Base-by-base conservation (phyloP, 2,888 invertebrate genomes). In the Uropetala carovei region DNA sequence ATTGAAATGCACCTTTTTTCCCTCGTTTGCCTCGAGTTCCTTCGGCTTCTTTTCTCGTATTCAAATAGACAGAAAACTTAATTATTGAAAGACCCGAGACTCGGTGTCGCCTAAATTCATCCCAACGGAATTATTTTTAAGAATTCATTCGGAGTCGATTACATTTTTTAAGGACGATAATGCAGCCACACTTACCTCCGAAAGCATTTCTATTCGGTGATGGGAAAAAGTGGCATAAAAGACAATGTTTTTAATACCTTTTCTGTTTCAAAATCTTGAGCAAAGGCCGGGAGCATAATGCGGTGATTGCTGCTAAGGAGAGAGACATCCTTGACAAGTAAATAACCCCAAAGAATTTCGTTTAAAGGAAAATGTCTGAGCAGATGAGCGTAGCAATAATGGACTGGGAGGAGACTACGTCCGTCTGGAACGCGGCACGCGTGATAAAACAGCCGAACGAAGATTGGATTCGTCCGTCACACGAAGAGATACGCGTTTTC, bases 401-500 rank as follows among this genome's bases (percentile, higher is more conserved):
- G 75, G 75, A 13, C 22, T 75, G 75, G 75, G 75, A 75, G 75
- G 75, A 75, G 75, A 68, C 68, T 22, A 22, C 68, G 68, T 68
- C 68, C n/a, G 68, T 68, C 68, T 68, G 68, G 68, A 68, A n/a
- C 68, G 43, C 43, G 43, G 43, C 43, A 43, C 43, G 68, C 68
- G 68, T 68, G 68, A 75, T 75, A 75, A 27, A 75, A 75, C 75
- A 75, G 27, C 75, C 75, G 75, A 27, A 75, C 75, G 22, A 27
- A 75, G 75, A 75, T 75, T 75, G 75, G 75, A 75, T 75, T 75
- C 75, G 75, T 75, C 75, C 75, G 75, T 75, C 75, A 75, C 75
- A 27, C 22, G 68, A 27, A 75, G 68, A 68, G 68, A 68, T 68
- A 75, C 75, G 75, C 75, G 75, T 14, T 75, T 27, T 75, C 27